A percentile compares a stretch with the other conserved stretches of the same genome.
Evolutionary conservation across 2,888 invertebrate species (phyloP).

Genomic region (Pyrochroa serraticornis): DNA sequence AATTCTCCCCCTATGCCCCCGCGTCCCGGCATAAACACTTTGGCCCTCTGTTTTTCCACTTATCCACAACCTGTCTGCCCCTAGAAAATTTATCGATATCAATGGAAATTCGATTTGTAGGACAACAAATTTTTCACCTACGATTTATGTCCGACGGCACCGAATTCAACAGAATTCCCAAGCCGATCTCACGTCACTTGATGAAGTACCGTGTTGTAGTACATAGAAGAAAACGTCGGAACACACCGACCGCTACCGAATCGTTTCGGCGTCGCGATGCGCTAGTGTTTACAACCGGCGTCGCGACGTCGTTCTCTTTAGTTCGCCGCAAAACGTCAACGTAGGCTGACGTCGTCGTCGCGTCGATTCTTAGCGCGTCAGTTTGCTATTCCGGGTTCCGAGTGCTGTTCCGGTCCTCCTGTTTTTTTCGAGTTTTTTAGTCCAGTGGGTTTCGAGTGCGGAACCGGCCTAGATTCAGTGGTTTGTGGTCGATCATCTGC

Average conservation of each 20-base stretch:
- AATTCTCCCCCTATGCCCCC: not conserved
- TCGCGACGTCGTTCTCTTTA: conserved; percentile 53
- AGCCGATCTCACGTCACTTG: conserved; percentile 47
- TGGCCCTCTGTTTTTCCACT: conserved; percentile 33
- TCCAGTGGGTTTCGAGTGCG: too few species aligned
- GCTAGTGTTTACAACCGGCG: conserved; percentile 54
- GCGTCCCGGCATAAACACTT: conserved; percentile 37
- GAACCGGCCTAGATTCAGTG: too few species aligned
- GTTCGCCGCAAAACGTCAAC: conserved; percentile 52
- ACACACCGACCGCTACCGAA: conserved; percentile 34
- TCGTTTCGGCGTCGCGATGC: conserved; percentile 51
- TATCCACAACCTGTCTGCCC: conserved; percentile 35
- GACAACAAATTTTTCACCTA: conserved; percentile 53
- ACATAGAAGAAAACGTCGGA: conserved; percentile 38
- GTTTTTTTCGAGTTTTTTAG: too few species aligned
- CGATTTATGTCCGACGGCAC: conserved; percentile 46
- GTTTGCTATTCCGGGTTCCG: too few species aligned
- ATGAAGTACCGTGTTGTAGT: conserved; percentile 45
- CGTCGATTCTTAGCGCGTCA: too few species aligned
- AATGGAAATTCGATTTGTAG: conserved; percentile 53
- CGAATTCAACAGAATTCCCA: conserved; percentile 49
- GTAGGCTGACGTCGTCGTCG: conserved; percentile 15
- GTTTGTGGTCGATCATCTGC: too few species aligned
- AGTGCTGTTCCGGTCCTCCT: too few species aligned
- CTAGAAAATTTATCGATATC: conserved; percentile 52